Evolutionary conservation across 2,797 vertebrate genomes (phyloP), one percentile per base, ranked within the genome.

Genomic region (Onychomys torridus): DNA sequence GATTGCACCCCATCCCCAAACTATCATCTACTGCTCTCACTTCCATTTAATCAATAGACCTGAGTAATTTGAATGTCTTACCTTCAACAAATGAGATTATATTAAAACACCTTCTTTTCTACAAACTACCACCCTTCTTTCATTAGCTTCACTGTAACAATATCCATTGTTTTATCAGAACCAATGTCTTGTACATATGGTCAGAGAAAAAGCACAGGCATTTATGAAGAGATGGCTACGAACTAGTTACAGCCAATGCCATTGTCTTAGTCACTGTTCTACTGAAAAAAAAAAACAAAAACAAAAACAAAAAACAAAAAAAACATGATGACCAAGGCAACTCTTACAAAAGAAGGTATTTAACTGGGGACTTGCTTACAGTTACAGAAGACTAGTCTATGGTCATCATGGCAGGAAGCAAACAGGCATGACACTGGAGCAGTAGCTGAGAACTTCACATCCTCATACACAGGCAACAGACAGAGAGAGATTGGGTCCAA

Each of bases 111-210:
- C 93, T 29, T 73, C 65, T 67, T 67, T 76, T 96, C 57, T 84
- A 40, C 10, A 93, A 25, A 84, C 1, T 5, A 78, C 23, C 61
- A 3, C 6, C 32, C 17, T 89, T 82, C 10, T 79, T 96, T 92
- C 37, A 89, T 79, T 79, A 40, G 13, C 37, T 91, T 75, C 55
- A 43, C 87, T 85, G 75, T 43, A 29, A 5, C 37, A 55, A 75
- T 8, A 73, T 25, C 79, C 23, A 78, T 8, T 83, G 19, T 6
- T 83, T 94, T 95, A 87, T 92, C 76, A 82, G 21, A 93, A 83
- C 21, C 71, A 69, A 95, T 93, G 37, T 52, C 61, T 79, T n/a
- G 16, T 65, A 83, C 21, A 90, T 61, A 5, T 63, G n/a, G 75
- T 93, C 88, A 92, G 43, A 94, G 61, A 76, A 61, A 94, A 90